Base-by-base conservation (phyloP, 37 sponge, comb jelly and placozoan species). In the Halisarca cf. caerulea region DNA sequence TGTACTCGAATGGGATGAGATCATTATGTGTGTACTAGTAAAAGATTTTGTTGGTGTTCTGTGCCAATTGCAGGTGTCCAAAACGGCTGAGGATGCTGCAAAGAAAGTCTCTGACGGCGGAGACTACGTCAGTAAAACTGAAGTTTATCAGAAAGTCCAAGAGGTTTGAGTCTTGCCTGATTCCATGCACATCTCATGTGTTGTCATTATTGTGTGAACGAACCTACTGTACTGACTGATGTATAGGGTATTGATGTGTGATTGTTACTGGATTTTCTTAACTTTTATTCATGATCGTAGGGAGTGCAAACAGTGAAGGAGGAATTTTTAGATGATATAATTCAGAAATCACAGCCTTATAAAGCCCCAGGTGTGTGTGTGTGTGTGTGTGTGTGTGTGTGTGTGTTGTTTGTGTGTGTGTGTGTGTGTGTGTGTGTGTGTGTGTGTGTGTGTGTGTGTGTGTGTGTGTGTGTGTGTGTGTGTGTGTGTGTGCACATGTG, bases 291-390 rank as follows among this genome's bases (percentile, higher is more conserved):
- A 14, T 60, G 33, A 57, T 36, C 8, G 0, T 30, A 92, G 89
- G 91, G 95, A 78, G 95, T 82, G 37, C 72, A 78, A 20, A 57
- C 66, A 7, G 87, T 94, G 15, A 90, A 90, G 47, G 89, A 90
- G 66, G 95, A 94, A 24, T 44, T 94, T 35, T 39, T 94, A 2
- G 95, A 94, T 80, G 95, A 94, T 27, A 80, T 90, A 47, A 59
- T 90, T 58, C 75, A 86, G 53, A 79, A 89, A 39, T 90, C 95
- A 34, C 78, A 39, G 32, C 95, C 95, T 6, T 94, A 94, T 59
- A 41, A 89, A 70, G 40, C 87, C 25, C 95, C 95, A 47, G 92
- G 86, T 82, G 38, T 54, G 80, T 14, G 11, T 23, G 21, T 18
- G 17, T 25, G 27, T 60, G 54, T 60, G 23, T 47, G 37, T 71